Conservation (phyloP, 2,113 vertebrate species). For the Phaetusa simplex region DNA sequence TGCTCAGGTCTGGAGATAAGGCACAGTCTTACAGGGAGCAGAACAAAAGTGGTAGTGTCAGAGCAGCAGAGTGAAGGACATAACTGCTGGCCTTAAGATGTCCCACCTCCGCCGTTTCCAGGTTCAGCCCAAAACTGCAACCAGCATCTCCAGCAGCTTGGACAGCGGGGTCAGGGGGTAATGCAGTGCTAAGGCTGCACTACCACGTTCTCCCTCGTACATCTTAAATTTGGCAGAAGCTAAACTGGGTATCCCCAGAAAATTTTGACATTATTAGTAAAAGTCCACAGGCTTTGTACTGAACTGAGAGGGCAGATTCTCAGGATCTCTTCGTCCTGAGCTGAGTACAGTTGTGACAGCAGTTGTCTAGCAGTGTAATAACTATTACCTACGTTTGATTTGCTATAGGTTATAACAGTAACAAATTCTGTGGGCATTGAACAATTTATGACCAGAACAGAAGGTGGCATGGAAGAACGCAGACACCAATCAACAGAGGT, state of each 20-base stretch:
- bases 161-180: neutral
- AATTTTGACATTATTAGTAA: neutral
- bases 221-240: neutral
- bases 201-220: neutral
- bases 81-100: neutral
- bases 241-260: neutral
- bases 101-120: neutral
- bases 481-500: neutral
- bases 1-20: neutral
- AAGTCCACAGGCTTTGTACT: neutral
- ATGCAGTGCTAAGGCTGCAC: neutral
- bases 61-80: neutral
- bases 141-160: neutral
- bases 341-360: neutral
- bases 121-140: neutral
- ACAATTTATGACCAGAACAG: neutral
- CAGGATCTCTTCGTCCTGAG: neutral
- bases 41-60: neutral
- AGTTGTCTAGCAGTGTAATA: neutral
- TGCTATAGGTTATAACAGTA: neutral
- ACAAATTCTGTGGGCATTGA: neutral
- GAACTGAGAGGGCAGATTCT: neutral
- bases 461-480: neutral
- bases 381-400: neutral
- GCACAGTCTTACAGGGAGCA: neutral